phyloP scores from a whole-genome alignment of 2,797 vertebrate genomes.

The Poliocrania exsul region DNA sequence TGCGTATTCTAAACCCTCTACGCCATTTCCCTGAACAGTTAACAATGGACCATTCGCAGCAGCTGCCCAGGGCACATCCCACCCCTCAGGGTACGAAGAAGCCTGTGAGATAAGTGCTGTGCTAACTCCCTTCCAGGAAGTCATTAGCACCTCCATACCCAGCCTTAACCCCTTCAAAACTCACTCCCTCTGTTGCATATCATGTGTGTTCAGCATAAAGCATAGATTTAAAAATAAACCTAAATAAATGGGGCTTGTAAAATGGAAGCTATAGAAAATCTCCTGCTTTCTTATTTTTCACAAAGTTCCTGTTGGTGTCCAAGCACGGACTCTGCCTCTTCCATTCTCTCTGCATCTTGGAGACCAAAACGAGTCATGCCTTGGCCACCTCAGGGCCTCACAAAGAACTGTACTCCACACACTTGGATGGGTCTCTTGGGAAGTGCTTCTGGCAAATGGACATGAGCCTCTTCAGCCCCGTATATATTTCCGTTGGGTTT shows the following conservation, averaged over 20 bases:
- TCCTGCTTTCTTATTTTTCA: not conserved
- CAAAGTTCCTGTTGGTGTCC: not conserved
- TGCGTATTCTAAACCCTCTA: too few relatives aligned
- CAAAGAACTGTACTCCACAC: conserved; percentile 96
- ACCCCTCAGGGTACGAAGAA: too few relatives aligned
- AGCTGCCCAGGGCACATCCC: too few relatives aligned
- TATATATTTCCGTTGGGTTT: conserved; percentile 97
- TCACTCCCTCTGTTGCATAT: not conserved
- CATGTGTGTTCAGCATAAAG: not conserved
- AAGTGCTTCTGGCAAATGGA: conserved; percentile 99
- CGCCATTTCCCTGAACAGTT: too few relatives aligned
- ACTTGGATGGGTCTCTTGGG: conserved; percentile 93
- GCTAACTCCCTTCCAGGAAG: too few relatives aligned
- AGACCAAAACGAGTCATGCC: not conserved
- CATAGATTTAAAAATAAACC: not conserved
- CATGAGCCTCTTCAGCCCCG: conserved; percentile 98
- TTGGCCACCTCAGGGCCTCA: conserved; percentile 49
- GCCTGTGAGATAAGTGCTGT: too few relatives aligned
- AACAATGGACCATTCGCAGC: too few relatives aligned
- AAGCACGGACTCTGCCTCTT: not conserved
- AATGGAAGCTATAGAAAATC: not conserved
- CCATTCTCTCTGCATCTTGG: not conserved
- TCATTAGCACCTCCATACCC: too few relatives aligned
- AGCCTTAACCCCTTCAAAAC: not conserved
- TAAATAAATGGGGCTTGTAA: not conserved